Evolutionary conservation across 2,113 vertebrate species (phyloP), one percentile per base, ranked within the genome.

Genomic region (Anhinga anhinga): DNA sequence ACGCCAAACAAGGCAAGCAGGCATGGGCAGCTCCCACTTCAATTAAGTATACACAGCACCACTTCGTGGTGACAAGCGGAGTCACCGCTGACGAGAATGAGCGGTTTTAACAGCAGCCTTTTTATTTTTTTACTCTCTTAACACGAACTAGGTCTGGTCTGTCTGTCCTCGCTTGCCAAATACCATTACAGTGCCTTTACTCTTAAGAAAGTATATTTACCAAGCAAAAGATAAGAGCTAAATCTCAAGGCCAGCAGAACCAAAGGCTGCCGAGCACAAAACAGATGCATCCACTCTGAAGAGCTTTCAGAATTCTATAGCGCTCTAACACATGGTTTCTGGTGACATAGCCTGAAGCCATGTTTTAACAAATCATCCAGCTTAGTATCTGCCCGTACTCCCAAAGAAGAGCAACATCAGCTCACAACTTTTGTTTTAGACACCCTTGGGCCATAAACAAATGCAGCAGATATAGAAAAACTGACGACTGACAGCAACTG

Each of bases 1-100:
- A 8, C 5, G 40, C 23, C 3, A 0, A 79, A 69, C 19, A 14
- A 13, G 0, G 0, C 20, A 50, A 34, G 55, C n/a, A 77, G 34
- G 5, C 17, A n/a, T 1, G 3, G 12, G 29, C 19, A 81, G 53
- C 69, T 87, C 21, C 19, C 8, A 19, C 3, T 56, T 27, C 17
- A n/a, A 42, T 36, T 21, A 34, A 59, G 67, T 3, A 26, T 2
- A 67, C 12, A 40, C 13, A 78, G 55, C 76, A 73, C 55, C 59
- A 69, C 5, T 10, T 16, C 44, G 72, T 25, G 80, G 80, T 67
- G 65, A 58, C 44, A 53, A 86, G 38, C 4, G 0, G 2, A 40
- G 13, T 58, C 38, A 42, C 7, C 15, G 4, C 17, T 26, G 53
- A 50, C 13, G 66, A 0, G 27, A 83, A 16, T 3, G 6, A n/a